Evolutionary conservation across 2,113 vertebrate species (phyloP).

Genomic region (Chionodraco myersi): DNA sequence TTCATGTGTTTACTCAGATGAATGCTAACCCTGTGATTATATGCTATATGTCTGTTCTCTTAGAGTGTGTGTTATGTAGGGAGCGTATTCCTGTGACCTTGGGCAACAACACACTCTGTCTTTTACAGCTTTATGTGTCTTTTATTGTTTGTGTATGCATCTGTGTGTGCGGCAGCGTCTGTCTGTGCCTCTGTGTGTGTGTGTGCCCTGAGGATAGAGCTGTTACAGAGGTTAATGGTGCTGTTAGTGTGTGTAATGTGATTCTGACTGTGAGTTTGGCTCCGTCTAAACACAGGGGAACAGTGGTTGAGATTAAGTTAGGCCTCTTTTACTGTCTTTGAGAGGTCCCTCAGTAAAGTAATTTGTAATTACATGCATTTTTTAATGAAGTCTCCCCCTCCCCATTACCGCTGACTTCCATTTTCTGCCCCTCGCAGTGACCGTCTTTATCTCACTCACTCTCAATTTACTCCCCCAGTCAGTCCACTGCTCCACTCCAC

Average conservation of each 20-base stretch:
- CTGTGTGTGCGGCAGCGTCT: constrained; percentile 33
- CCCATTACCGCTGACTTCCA: constrained; percentile 71
- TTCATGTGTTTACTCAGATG: constrained; percentile 70
- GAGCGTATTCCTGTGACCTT: constrained; percentile 56
- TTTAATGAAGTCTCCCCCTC: constrained; percentile 76
- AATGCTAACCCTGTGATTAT: constrained; percentile 63
- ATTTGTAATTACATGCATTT: constrained; percentile 82
- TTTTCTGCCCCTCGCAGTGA: constrained; percentile 64
- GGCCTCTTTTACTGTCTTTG: constrained; percentile 77
- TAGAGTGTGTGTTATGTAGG: constrained; percentile 37
- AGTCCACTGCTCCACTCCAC: constrained; percentile 28
- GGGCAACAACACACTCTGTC: constrained; percentile 36
- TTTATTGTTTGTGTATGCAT: constrained; percentile 58
- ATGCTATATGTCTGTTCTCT: constrained; percentile 49
- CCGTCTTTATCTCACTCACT: constrained; percentile 64
- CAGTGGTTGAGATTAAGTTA: constrained; percentile 82
- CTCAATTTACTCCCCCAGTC: constrained; percentile 33
- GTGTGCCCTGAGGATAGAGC: constrained; percentile 74
- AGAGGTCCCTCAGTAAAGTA: constrained; percentile 76
- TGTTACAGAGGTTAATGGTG: constrained; percentile 81
- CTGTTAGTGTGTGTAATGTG: constrained; percentile 86
- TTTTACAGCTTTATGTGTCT: constrained; percentile 58
- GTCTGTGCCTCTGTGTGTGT: constrained; percentile 39
- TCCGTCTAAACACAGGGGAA: constrained; percentile 76
- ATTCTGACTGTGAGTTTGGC: constrained; percentile 83